These are phyloP conservation scores for Drosophila melanogaster DNA, from an alignment of 1,140 invertebrate species.

Conservation along the genomic window Release_6_plus_ISO1_MT NT_033777.3:24342001-24342500, in stretches of 20 bases:
- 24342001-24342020: too few species aligned
- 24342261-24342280: neutral
- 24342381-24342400: conserved; percentile 15
- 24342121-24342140: neutral
- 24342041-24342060: too few species aligned
- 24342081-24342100: neutral
- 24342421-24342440: conserved; percentile 11
- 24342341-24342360: conserved; percentile 39
- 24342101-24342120: neutral
- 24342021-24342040: too few species aligned
- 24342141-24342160: neutral
- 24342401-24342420: conserved; percentile 6
- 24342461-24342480: conserved; percentile 76
- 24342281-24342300: neutral
- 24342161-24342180: conserved; percentile 11
- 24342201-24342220: conserved; percentile 19
- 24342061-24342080: too few species aligned
- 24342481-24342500: conserved; percentile 61
- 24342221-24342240: conserved; percentile 33
- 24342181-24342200: conserved; percentile 14
- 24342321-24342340: conserved; percentile 54
- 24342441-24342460: conserved; percentile 5
- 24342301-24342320: conserved; percentile 60
- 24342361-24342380: conserved; percentile 52
- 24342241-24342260: neutral